Evolutionary conservation across 2,113 vertebrate genomes (phyloP).

Genomic region (Rynchops niger): DNA sequence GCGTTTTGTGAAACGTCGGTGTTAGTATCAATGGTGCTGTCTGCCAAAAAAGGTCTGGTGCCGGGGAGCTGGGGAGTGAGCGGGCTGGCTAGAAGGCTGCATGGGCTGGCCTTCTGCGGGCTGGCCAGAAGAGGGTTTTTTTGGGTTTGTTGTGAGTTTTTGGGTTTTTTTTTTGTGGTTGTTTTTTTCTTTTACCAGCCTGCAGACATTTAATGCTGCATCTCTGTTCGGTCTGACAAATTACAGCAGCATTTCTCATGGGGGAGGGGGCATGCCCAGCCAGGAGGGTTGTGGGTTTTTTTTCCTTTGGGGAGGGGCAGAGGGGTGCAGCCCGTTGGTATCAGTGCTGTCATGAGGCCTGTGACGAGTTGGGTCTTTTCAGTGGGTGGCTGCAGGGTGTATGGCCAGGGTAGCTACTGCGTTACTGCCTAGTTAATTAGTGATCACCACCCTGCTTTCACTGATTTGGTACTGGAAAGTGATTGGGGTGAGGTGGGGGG

Average conservation of each 20-base stretch:
- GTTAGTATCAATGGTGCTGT: not conserved
- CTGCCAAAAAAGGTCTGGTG: not conserved
- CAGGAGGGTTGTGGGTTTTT: too few relatives aligned
- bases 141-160: too few relatives aligned
- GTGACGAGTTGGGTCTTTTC: too few relatives aligned
- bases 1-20: not conserved
- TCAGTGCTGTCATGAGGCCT: not conserved
- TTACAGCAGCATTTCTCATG: not conserved
- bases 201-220: not conserved
- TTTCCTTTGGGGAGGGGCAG: accelerated
- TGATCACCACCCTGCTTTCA: not conserved
- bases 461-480: not conserved
- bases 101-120: too few relatives aligned
- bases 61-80: accelerated
- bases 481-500: accelerated
- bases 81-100: not conserved
- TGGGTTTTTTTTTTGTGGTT: too few relatives aligned
- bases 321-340: not conserved
- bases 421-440: not conserved
- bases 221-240: not conserved
- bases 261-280: not conserved
- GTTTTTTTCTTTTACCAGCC: not conserved
- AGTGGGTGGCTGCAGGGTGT: not conserved
- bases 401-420: not conserved
- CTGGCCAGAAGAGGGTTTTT: too few relatives aligned